phyloP scores from a whole-genome alignment of 2,888 invertebrate genomes.

The Aricia artaxerxes region DNA sequence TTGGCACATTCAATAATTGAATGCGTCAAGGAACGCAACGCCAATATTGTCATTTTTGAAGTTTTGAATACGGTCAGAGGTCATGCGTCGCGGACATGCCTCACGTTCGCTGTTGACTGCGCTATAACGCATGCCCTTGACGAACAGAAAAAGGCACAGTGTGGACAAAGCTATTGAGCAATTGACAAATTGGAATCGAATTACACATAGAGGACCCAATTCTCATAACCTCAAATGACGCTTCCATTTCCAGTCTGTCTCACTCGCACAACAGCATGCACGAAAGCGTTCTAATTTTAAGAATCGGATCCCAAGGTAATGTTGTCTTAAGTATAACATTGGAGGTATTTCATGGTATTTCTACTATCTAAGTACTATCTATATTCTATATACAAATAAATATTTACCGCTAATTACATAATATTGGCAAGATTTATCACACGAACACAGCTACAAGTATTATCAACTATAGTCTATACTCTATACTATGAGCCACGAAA shows the following conservation, averaged over 20 bases:
- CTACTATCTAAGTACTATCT: not conserved
- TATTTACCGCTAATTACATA: not conserved
- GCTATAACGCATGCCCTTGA: too few species aligned
- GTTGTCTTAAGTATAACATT: not conserved
- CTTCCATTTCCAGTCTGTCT: not conserved
- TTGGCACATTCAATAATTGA: too few species aligned
- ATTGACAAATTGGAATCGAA: not conserved
- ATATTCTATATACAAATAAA: constrained; percentile 7
- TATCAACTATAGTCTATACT: not conserved
- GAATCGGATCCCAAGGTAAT: not conserved
- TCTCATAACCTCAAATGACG: not conserved
- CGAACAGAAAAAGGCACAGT: too few species aligned
- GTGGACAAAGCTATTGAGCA: not conserved
- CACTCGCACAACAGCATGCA: not conserved
- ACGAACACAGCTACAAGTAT: constrained; percentile 7
- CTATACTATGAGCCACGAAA: constrained; percentile 10
- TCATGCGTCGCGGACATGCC: too few species aligned
- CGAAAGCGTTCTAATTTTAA: not conserved
- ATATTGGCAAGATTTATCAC: constrained; percentile 2
- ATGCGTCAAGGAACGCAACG: too few species aligned
- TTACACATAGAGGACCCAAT: not conserved
- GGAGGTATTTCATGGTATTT: constrained; percentile 16
- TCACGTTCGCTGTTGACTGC: too few species aligned
- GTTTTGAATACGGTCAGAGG: too few species aligned
- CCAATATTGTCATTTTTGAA: too few species aligned